Base-by-base conservation (phyloP, 2,888 invertebrate genomes). In the Slavum lentiscoides region DNA sequence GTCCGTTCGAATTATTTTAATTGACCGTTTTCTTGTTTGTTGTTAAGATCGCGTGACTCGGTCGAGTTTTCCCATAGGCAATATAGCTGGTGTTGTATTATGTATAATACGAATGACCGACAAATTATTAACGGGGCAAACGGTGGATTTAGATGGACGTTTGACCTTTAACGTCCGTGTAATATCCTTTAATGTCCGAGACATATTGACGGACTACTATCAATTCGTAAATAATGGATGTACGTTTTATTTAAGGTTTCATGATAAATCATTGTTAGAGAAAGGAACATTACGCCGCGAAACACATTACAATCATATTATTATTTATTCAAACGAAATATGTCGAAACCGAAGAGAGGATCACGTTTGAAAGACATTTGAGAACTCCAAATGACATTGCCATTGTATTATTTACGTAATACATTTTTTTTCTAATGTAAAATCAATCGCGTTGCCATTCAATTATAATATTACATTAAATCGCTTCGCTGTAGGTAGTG, bases 1-100 rank as follows among this genome's bases (percentile, higher is more conserved):
- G 67, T 76, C 68, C 6, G 59, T 70, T 70, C 11, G 53, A 77
- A 69, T 69, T 77, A 69, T 69, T 77, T 77, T 77, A 77, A 77
- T 70, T 69, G 77, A 53, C 55, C 69, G 37, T 62, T 77, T 69
- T 37, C 62, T 77, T 21, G 61, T 21, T 77, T 62, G 39, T 53
- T 55, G 7, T 74, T 53, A 13, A 69, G 37, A 21, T 77, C 53
- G 77, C 77, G 77, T 77, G 77, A 77, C 77, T 77, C 7, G 9
- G 59, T 76, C 1, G 37, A 23, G 62, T 69, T 70, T 53, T n/a
- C 4, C 4, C 30, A 30, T 30, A 30, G 30, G 30, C 30, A 30
- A 30, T 30, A 30, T 30, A 30, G 4, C 30, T 4, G 30, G 30
- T 30, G 30, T 30, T 30, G 43, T n/a, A 68, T 4, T n/a, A 13